Base-by-base conservation (phyloP, 2,113 vertebrate species). In the Potamarius usumacintae region DNA sequence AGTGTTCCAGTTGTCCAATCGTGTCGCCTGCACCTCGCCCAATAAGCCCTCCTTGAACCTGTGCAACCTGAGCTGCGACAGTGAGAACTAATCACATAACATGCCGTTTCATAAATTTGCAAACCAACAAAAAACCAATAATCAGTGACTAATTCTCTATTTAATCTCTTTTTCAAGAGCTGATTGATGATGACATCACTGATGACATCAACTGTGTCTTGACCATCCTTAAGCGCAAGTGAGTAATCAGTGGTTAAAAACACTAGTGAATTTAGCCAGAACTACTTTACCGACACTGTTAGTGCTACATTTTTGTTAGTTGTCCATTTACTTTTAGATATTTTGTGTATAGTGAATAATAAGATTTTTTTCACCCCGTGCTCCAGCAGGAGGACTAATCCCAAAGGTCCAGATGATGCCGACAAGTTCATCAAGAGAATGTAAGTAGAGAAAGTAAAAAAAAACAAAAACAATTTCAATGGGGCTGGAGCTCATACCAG, bases 1-100 rank as follows among this genome's bases (percentile, higher is more conserved):
- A 0, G 0, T 94, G 55, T 93, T 95, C 89, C 92, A 93, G 90
- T 85, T 94, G 2, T 20, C 82, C 0, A 89, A 93, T 85, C 20
- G 2, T 1, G 0, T 63, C 6, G 88, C 81, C 78, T 95, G 94
- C 63, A 7, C 27, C 5, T 91, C 91, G 0, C 84, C 77, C 0
- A 42, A 20, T 3, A 27, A 1, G n/a, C 10, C 6, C 48, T 90
- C 92, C 27, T 12, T 4, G 0, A 94, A 95, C 74, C 0, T 2
- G 14, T 94, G 94, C 53, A 0, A 11, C 0, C 63, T 53, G 2
- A 0, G 2, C 81, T 94, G 94, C 82, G 7, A 2, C 1, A 76
- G 92, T 94, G 34, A 92, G 92, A 88, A 42, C 42, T 71, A 50
- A 9, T 12, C 52, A 14, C 5, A 53, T 42, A 42, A 42, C 34